Percentiles rank a stretch among this genome's conserved stretches.
Evolutionary conservation across 2,797 vertebrate species (phyloP).

Genomic region (Siniperca scherzeri): DNA sequence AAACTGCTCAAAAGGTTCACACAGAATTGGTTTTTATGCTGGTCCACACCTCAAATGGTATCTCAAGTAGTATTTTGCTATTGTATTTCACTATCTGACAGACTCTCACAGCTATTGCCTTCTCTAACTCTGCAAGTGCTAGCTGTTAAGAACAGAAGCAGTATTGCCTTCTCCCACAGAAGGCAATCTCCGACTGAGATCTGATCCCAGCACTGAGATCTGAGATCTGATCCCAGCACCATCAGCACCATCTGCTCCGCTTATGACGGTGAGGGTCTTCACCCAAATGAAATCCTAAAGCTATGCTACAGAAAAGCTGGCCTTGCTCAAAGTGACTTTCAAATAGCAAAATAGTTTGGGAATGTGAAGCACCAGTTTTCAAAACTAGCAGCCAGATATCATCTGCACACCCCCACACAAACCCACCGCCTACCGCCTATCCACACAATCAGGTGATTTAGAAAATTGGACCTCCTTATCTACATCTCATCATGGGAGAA

Average conservation of each 20-base stretch:
- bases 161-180: constrained; percentile 41
- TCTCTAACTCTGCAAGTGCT: constrained; percentile 52
- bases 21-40: constrained; percentile 29
- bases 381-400: constrained; percentile 65
- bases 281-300: constrained; percentile 68
- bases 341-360: constrained; percentile 71
- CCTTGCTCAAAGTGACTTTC: constrained; percentile 69
- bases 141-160: constrained; percentile 59
- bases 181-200: constrained; percentile 16
- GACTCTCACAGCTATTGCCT: constrained; percentile 33
- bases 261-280: constrained; percentile 46
- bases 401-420: constrained; percentile 29
- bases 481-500: constrained; percentile 53
- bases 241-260: constrained; percentile 32
- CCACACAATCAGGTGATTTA: constrained; percentile 44
- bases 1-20: constrained; percentile 23
- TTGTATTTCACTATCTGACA: constrained; percentile 44
- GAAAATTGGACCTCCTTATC: constrained; percentile 63
- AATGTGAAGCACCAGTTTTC: constrained; percentile 80
- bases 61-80: constrained; percentile 59
- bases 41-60: constrained; percentile 50
- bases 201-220: constrained; percentile 55
- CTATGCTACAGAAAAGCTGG: constrained; percentile 81
- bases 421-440: constrained; percentile 28
- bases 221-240: constrained; percentile 62